These are phyloP conservation scores for Manis pentadactyla DNA, from an alignment of 2,797 vertebrate genomes.

Conservation along the genomic window DNA sequence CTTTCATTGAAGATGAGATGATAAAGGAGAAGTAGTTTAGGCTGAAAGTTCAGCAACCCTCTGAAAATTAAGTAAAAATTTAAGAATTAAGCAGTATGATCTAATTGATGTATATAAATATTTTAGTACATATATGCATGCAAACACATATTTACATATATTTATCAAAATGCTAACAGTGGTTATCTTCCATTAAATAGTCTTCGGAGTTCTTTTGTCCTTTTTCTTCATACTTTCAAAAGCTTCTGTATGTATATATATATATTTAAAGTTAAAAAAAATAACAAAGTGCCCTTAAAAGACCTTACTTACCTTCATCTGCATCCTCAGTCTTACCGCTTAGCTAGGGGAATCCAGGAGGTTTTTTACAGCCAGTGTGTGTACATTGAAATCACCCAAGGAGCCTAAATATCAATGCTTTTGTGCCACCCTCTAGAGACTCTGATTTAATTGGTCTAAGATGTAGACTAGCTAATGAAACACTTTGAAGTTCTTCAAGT, in stretches of 20 bases:
- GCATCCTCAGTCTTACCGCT: not conserved
- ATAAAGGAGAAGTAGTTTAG: constrained; percentile 3
- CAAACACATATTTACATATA: not conserved
- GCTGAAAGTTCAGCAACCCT: not conserved
- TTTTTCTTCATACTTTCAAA: constrained; percentile 39
- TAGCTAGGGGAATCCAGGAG: not conserved
- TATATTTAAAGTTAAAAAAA: constrained; percentile 48
- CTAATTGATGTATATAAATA: not conserved
- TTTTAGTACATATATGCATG: not conserved
- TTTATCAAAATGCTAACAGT: constrained; percentile 15
- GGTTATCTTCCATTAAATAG: not conserved
- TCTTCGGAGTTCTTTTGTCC: not conserved
- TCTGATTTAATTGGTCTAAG: not conserved
- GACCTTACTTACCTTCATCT: not conserved
- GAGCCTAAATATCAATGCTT: not conserved
- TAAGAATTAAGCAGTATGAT: not conserved
- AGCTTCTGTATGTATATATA: not conserved
- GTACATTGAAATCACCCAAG: constrained; percentile 18
- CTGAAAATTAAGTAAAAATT: constrained; percentile 24
- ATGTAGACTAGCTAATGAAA: not conserved
- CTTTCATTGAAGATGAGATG: constrained; percentile 25
- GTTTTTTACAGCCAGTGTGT: constrained; percentile 21
- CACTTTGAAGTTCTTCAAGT: not conserved
- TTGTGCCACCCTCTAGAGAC: not conserved
- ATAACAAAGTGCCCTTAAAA: constrained; percentile 13